phyloP scores from a whole-genome alignment of 1,140 invertebrate species.

The Drosophila lini region DNA sequence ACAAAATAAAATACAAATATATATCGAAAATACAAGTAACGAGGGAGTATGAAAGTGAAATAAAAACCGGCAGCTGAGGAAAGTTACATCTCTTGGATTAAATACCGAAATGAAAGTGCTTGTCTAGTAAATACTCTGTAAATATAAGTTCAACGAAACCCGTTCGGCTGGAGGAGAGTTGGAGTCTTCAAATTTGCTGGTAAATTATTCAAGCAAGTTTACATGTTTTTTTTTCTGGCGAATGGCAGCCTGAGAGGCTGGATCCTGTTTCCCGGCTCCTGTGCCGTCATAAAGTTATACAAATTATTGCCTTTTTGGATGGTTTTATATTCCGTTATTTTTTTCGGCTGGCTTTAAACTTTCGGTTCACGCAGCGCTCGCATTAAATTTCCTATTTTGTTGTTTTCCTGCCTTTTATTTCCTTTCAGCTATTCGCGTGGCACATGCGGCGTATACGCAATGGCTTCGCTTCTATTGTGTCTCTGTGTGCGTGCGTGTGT shows the following conservation, averaged over 20 bases:
- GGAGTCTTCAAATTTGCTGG: slow-evolving; percentile 52
- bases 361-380: slow-evolving; percentile 45
- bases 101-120: not conserved
- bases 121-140: slow-evolving; percentile 25
- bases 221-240: slow-evolving; percentile 12
- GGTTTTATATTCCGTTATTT: slow-evolving; percentile 28
- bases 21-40: slow-evolving; percentile 15
- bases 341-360: slow-evolving; percentile 54
- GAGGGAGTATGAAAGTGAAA: slow-evolving; percentile 17
- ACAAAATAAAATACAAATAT: slow-evolving; percentile 22
- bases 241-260: slow-evolving; percentile 12
- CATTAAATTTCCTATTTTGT: slow-evolving; percentile 65
- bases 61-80: slow-evolving; percentile 1
- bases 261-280: slow-evolving; percentile 17
- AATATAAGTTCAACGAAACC: slow-evolving; percentile 22
- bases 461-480: slow-evolving; percentile 32
- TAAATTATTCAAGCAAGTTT: slow-evolving; percentile 60
- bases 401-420: slow-evolving; percentile 53
- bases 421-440: slow-evolving; percentile 30
- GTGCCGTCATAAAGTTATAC: slow-evolving; percentile 51
- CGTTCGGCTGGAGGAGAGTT: slow-evolving; percentile 22
- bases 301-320: slow-evolving; percentile 48
- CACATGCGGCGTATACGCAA: slow-evolving; percentile 64
- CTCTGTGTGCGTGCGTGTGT: slow-evolving; percentile 27
- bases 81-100: not conserved